phyloP scores from a whole-genome alignment of 1,140 invertebrate genomes.

The Calliphora vicina region DNA sequence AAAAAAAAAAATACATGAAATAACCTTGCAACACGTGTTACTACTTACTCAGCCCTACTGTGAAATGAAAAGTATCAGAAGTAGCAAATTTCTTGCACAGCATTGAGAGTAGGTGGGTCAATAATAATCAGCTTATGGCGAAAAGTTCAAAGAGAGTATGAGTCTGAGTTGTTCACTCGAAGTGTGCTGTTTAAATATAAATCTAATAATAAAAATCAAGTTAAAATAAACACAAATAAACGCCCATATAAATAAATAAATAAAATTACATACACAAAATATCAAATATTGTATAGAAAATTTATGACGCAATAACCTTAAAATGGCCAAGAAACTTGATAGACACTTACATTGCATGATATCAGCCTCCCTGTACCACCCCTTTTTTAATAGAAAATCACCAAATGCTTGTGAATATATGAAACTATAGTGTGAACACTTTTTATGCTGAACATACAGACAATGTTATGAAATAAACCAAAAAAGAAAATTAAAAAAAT shows the following conservation, averaged over 20 bases:
- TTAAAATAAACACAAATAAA: not conserved
- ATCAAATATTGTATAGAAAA: not conserved
- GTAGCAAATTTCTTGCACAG: too few species aligned
- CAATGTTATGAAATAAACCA: too few species aligned
- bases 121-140: not conserved
- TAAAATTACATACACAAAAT: not conserved
- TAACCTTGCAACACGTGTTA: too few species aligned
- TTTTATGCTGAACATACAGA: too few species aligned
- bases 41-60: too few species aligned
- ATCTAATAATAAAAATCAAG: not conserved
- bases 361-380: not conserved
- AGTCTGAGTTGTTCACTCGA: too few species aligned
- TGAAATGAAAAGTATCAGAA: too few species aligned
- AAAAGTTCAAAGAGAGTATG: too few species aligned
- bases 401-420: too few species aligned
- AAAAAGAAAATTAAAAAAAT: too few species aligned
- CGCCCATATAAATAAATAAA: constrained; percentile 1
- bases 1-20: too few species aligned
- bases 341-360: not conserved
- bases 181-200: not conserved
- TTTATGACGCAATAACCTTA: not conserved
- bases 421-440: too few species aligned
- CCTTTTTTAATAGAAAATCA: not conserved
- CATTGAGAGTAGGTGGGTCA: not conserved
- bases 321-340: not conserved